phyloP scores from a whole-genome alignment of 2,797 vertebrate genomes.

The Melanotaenia maccullochi region DNA sequence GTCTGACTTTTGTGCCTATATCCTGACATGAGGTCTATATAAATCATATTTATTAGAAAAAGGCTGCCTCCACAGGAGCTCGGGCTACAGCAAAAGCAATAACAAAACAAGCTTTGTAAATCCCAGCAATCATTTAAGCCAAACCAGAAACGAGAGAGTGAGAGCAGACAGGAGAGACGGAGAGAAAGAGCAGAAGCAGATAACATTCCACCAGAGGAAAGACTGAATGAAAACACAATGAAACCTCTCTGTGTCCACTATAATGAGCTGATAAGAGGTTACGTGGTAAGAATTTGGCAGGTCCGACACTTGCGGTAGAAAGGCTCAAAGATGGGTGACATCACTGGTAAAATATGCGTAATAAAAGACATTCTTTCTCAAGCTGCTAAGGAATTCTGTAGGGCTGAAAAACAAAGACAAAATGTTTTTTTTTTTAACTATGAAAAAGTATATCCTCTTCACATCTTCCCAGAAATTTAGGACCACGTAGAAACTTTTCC shows the following conservation, averaged over 20 bases:
- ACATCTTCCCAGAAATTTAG: neutral
- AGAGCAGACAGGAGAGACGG: constrained; percentile 3
- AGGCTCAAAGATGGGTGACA: neutral
- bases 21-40: neutral
- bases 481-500: neutral
- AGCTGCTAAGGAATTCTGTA: neutral
- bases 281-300: constrained; percentile 19
- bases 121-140: neutral
- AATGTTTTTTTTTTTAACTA: neutral
- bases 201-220: constrained; percentile 26
- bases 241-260: constrained; percentile 19
- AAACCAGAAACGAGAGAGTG: constrained; percentile 2
- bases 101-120: neutral
- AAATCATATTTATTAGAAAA: neutral
- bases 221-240: constrained; percentile 13
- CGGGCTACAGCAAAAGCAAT: neutral
- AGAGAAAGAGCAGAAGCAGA: constrained; percentile 6
- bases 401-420: neutral
- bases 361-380: neutral
- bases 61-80: no score
- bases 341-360: neutral
- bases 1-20: neutral
- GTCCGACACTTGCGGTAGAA: neutral
- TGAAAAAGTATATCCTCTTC: neutral
- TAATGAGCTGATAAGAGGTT: constrained; percentile 21